Conservation (phyloP, 2,888 invertebrate genomes). For the Dynastes maya region DNA sequence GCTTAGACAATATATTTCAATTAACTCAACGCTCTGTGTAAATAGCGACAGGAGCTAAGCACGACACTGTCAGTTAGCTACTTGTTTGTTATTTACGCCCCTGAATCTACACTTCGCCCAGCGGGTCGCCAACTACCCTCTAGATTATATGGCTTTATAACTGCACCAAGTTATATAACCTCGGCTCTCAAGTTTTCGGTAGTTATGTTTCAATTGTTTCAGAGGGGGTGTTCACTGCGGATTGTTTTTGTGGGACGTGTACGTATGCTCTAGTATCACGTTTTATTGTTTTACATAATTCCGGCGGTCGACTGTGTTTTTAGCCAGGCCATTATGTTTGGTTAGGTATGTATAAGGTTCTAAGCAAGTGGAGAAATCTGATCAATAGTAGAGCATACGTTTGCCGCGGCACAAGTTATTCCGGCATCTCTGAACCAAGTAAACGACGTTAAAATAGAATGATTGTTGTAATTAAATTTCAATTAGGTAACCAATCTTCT, state of each 20-base stretch:
- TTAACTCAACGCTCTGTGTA: conserved; percentile 65
- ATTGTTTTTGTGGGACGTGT: conserved; percentile 55
- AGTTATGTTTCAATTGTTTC: conserved; percentile 61
- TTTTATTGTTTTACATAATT: conserved; percentile 40
- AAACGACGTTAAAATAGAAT: too few species aligned
- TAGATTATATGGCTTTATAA: conserved; percentile 63
- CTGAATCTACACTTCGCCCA: conserved; percentile 56
- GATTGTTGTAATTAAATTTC: too few species aligned
- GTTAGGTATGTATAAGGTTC: conserved; percentile 4
- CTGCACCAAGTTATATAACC: conserved; percentile 55
- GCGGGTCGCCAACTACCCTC: conserved; percentile 62
- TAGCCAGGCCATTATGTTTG: background rate
- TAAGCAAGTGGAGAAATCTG: background rate
- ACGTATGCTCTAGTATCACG: conserved; percentile 49
- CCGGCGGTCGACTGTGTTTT: conserved; percentile 19
- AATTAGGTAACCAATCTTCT: too few species aligned
- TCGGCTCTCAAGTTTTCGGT: conserved; percentile 58
- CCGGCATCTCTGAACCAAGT: too few species aligned
- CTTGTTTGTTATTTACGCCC: conserved; percentile 70
- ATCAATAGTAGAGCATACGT: background rate
- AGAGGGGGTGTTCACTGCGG: conserved; percentile 52
- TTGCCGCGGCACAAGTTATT: too few species aligned
- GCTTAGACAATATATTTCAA: conserved; percentile 70
- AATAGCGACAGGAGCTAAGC: conserved; percentile 64
- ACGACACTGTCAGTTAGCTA: conserved; percentile 68